These are phyloP conservation scores for Stenoptilia bipunctidactyla DNA, from an alignment of 2,888 invertebrate genomes.

Conservation along the genomic window DNA sequence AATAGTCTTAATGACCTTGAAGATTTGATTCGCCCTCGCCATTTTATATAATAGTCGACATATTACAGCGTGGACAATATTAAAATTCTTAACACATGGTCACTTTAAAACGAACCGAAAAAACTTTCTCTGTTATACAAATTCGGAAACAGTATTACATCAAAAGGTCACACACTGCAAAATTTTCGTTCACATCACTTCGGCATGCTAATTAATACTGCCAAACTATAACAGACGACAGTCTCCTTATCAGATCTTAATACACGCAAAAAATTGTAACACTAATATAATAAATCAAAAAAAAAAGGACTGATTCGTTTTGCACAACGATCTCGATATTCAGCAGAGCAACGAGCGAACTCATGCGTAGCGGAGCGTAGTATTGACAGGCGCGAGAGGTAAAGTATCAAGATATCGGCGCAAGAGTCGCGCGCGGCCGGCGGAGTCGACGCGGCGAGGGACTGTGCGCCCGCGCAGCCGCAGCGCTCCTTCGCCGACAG, in stretches of 20 bases:
- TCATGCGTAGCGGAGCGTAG: conserved; percentile 42
- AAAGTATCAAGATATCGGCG: conserved; percentile 19
- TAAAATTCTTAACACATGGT: neutral
- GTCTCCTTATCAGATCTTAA: too few relatives aligned
- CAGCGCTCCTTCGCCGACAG: conserved; percentile 43
- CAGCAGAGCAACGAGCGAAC: conserved; percentile 36
- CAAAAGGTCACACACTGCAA: too few relatives aligned
- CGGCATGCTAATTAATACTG: too few relatives aligned
- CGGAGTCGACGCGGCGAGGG: conserved; percentile 47
- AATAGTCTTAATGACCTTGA: conserved; percentile 45
- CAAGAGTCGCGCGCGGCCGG: conserved; percentile 36
- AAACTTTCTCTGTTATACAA: neutral
- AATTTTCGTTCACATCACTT: neutral
- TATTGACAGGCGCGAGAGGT: conserved; percentile 38
- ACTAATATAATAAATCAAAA: too few relatives aligned
- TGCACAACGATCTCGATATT: conserved; percentile 44
- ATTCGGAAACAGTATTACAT: neutral
- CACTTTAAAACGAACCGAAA: neutral
- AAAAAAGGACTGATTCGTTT: conserved; percentile 30
- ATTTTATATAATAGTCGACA: conserved; percentile 6
- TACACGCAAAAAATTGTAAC: too few relatives aligned
- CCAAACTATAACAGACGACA: too few relatives aligned
- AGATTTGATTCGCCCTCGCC: too few relatives aligned
- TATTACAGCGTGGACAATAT: neutral
- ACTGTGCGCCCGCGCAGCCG: conserved; percentile 30